Base-by-base conservation (phyloP, 2,888 invertebrate genomes). In the Sminthurides aquaticus region DNA sequence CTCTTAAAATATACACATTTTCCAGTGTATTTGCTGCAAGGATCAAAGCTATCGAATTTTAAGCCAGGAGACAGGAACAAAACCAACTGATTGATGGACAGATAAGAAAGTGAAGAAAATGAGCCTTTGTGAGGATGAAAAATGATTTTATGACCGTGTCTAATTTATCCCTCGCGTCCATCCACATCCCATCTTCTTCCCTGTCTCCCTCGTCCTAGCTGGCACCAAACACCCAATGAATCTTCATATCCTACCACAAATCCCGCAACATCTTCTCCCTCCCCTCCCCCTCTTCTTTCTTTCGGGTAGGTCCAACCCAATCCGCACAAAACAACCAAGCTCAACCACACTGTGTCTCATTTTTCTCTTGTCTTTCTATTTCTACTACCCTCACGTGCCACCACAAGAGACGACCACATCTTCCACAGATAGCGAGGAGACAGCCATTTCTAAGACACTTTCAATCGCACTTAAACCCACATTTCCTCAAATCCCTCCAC, bases 81-180 rank as follows among this genome's bases (percentile, higher is more conserved):
- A 34, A 15, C 8, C 52, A 43, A 5, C 62, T 67, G 69, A 71
- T 69, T 71, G 71, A 71, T 71, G 64, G 65, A 67, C 59, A 67
- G 69, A 68, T 67, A 68, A 68, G 60, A 43, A 64, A 61, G 66
- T 64, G 67, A 60, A 64, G 67, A 67, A 68, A 71, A 64, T 65
- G 68, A 64, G 65, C 66, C 68, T 71, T 69, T 71, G 71, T 69
- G 64, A 69, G 62, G 64, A 60, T 68, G 71, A 71, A 69, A 71
- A 71, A 71, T 71, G 69, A 68, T 67, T 71, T 71, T 69, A 71
- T 68, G 71, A 68, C 68, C 71, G 63, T 67, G 67, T 62, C 71
- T 67, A 71, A 71, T 71, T 64, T 58, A 58, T 58, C 43, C 52
- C 27, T 20, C 24, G 49, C 25, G 25, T 49, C 60, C 25, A 20